These are phyloP conservation scores for Syngnathus typhle DNA, from an alignment of 2,113 vertebrate genomes.

Conservation along the genomic window DNA sequence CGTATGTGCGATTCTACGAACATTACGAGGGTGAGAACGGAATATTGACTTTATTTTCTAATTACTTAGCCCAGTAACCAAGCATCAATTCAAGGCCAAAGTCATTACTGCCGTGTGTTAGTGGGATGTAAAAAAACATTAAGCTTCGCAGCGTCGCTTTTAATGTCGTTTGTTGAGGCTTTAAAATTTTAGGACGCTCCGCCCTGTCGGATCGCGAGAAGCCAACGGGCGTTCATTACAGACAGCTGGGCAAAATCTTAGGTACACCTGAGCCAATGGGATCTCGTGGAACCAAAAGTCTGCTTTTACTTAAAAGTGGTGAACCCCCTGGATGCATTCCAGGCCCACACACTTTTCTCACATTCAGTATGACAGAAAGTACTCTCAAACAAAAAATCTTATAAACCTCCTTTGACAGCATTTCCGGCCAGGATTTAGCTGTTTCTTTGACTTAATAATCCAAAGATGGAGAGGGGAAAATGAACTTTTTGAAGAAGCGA, in stretches of 20 bases:
- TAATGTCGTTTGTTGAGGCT: background rate
- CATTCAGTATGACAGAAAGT: background rate
- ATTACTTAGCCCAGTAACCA: background rate
- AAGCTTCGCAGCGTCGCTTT: background rate
- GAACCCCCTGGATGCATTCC: background rate
- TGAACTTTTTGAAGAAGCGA: background rate
- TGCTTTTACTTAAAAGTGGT: background rate
- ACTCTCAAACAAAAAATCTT: too few species aligned
- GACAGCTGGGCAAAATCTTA: background rate
- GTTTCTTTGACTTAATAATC: too few species aligned
- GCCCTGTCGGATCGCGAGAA: background rate
- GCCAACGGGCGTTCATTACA: background rate
- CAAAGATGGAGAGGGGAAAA: too few species aligned
- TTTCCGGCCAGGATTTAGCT: too few species aligned
- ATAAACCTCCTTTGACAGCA: too few species aligned
- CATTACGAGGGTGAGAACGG: too few species aligned
- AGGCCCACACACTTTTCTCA: background rate
- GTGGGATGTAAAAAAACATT: background rate
- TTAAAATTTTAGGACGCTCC: background rate
- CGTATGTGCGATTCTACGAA: background rate
- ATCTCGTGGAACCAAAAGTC: background rate
- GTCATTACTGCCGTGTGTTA: background rate
- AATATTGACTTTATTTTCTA: background rate
- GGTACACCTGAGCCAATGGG: background rate
- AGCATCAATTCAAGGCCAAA: constrained; percentile 3